phyloP scores from a whole-genome alignment of 1,140 invertebrate species.

The Drosophila sechellia region DNA sequence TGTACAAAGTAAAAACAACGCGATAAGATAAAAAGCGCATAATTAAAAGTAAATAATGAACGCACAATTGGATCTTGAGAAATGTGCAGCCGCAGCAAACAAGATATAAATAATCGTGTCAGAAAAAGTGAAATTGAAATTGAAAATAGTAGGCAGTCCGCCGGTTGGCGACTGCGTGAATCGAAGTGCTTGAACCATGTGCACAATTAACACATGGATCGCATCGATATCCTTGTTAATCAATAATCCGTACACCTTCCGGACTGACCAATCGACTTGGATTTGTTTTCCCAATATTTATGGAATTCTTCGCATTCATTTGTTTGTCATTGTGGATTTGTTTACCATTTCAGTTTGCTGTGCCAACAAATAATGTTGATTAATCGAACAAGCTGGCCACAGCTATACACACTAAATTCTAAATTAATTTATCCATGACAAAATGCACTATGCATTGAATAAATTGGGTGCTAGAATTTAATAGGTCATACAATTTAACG shows the following conservation, averaged over 20 bases:
- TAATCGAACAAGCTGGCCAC: constrained; percentile 30
- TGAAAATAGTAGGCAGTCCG: constrained; percentile 9
- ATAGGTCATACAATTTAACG: too few species aligned
- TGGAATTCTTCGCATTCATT: constrained; percentile 26
- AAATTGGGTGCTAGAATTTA: constrained; percentile 1
- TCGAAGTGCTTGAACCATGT: constrained; percentile 37
- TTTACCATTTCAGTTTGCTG: constrained; percentile 40
- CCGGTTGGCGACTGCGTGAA: constrained; percentile 14
- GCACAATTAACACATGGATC: constrained; percentile 29
- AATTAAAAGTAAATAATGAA: constrained; percentile 49
- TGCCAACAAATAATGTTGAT: constrained; percentile 30
- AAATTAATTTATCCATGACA: constrained; percentile 16
- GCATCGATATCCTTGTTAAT: constrained; percentile 27
- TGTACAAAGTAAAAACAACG: constrained; percentile 20
- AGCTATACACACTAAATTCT: constrained; percentile 9
- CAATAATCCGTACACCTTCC: constrained; percentile 1
- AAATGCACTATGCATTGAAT: constrained; percentile 13
- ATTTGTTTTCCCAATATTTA: constrained; percentile 38
- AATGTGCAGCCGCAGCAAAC: constrained; percentile 33
- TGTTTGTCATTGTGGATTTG: constrained; percentile 31
- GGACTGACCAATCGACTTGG: background rate
- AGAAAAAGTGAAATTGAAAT: constrained; percentile 34
- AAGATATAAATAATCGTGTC: constrained; percentile 28
- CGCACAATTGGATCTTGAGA: constrained; percentile 25
- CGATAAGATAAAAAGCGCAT: constrained; percentile 62